Evolutionary conservation across 2,797 vertebrate species (phyloP).

Genomic region (Dendrocincla tyrannina): DNA sequence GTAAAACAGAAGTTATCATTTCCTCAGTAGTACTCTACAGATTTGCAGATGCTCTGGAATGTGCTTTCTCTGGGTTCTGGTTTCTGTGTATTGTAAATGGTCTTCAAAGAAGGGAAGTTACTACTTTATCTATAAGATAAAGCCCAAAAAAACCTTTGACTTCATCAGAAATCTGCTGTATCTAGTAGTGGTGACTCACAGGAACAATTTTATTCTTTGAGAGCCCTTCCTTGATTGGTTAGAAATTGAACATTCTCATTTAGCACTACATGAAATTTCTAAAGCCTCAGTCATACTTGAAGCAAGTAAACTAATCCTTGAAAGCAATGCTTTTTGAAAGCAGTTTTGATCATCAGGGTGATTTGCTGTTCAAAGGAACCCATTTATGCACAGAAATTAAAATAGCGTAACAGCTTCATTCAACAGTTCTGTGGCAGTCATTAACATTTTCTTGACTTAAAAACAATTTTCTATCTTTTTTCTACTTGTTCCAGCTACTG

Average conservation of each 20-base stretch:
- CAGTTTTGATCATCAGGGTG: slow-evolving; percentile 27
- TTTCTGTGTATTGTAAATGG: background rate
- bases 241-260: slow-evolving; percentile 8
- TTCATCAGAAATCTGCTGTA: slow-evolving; percentile 4
- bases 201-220: slow-evolving; percentile 13
- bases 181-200: background rate
- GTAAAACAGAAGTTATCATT: background rate
- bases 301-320: slow-evolving; percentile 40
- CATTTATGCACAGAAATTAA: slow-evolving; percentile 8
- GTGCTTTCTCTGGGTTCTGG: background rate
- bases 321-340: slow-evolving; percentile 29
- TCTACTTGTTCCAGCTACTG: slow-evolving; percentile 81
- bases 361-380: slow-evolving; percentile 29
- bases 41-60: background rate
- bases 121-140: background rate
- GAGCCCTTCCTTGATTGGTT: background rate
- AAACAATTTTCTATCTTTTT: background rate
- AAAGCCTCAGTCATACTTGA: slow-evolving; percentile 3
- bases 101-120: background rate
- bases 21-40: background rate
- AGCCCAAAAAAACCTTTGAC: background rate
- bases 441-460: slow-evolving; percentile 22
- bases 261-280: slow-evolving; percentile 3
- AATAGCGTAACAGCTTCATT: slow-evolving; percentile 1
- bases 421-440: background rate